Evolutionary conservation across 2,888 invertebrate genomes (phyloP), one percentile per base, ranked within the genome.

Genomic region (Zaprionus bogoriensis): DNA sequence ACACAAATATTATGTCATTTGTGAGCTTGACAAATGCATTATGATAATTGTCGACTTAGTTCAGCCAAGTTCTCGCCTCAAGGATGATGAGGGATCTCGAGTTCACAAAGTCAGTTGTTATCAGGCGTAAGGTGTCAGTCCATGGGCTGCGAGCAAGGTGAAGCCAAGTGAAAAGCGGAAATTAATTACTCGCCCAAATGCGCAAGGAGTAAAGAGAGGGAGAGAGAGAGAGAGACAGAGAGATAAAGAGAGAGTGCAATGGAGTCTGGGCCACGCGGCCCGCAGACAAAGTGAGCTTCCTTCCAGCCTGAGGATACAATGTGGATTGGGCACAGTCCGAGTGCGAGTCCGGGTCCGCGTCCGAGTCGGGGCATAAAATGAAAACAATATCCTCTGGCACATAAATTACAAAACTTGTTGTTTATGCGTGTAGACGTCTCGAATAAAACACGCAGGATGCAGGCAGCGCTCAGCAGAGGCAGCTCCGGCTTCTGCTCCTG

Each of bases 351-450:
- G 44, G 64, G 66, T 54, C 59, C 27, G 27, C 54, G 55, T 48
- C 48, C 50, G 44, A 65, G 66, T 54, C 59, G 54, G 52, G 64
- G 63, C 67, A 75, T 74, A 75, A 77, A 81, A 71, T 73, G 81
- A 77, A 82, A 84, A 85, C 84, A 84, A 85, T 84, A 82, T 79
- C 77, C 80, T 67, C 60, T 57, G 68, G 82, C 63, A 78, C 79
- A 81, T 81, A 81, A 81, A 81, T 81, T 82, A 81, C 82, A 77
- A 78, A 82, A 81, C 67, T 82, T 82, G 82, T 78, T 82, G 78
- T 81, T 70, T 75, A 68, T 74, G 67, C 71, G 74, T 77, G 66
- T 70, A 70, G 69, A 74, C 74, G 77, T 74, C 77, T 74, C 77
- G 67, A 77, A 74, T 76, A 73, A 77, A 73, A 59, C 67, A 74